A percentile compares a stretch with the other conserved stretches of the same genome.
These are phyloP conservation scores for Lasioglossum zephyrum DNA, from an alignment of 2,888 invertebrate species.

Conservation along the genomic window DNA sequence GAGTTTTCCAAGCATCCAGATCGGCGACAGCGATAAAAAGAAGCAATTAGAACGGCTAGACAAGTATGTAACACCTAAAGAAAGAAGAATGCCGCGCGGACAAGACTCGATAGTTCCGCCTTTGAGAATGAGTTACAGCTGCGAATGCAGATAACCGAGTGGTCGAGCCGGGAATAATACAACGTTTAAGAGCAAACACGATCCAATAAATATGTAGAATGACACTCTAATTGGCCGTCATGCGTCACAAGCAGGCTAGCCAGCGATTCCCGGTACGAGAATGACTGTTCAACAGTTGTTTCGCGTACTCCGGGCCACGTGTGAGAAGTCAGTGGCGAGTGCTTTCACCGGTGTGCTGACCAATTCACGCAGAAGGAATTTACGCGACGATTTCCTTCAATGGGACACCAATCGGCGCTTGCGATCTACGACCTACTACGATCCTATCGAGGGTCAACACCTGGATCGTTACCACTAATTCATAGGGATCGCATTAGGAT, in stretches of 20 bases:
- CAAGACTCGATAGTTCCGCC: neutral
- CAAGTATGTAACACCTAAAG: neutral
- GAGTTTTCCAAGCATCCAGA: neutral
- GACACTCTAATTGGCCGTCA: constrained; percentile 25
- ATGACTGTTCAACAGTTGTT: constrained; percentile 58
- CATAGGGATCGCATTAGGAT: neutral
- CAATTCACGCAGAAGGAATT: constrained; percentile 70
- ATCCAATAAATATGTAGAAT: constrained; percentile 34
- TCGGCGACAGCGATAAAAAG: neutral
- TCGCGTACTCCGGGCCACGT: constrained; percentile 61
- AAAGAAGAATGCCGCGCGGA: constrained; percentile 10
- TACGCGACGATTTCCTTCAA: constrained; percentile 50
- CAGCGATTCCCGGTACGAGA: constrained; percentile 58
- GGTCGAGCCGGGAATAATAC: neutral
- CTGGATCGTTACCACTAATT: neutral
- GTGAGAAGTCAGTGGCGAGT: constrained; percentile 42
- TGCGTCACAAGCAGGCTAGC: constrained; percentile 37
- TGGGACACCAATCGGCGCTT: constrained; percentile 34
- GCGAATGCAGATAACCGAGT: neutral
- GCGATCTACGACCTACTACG: constrained; percentile 1
- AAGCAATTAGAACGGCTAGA: neutral
- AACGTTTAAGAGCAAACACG: constrained; percentile 13
- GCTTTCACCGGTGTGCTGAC: constrained; percentile 70
- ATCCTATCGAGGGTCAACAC: neutral
- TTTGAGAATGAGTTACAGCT: neutral